Percentiles rank a stretch among this genome's conserved stretches.
phyloP scores from a whole-genome alignment of 2,888 invertebrate species.

The Podotricha telesiphe region DNA sequence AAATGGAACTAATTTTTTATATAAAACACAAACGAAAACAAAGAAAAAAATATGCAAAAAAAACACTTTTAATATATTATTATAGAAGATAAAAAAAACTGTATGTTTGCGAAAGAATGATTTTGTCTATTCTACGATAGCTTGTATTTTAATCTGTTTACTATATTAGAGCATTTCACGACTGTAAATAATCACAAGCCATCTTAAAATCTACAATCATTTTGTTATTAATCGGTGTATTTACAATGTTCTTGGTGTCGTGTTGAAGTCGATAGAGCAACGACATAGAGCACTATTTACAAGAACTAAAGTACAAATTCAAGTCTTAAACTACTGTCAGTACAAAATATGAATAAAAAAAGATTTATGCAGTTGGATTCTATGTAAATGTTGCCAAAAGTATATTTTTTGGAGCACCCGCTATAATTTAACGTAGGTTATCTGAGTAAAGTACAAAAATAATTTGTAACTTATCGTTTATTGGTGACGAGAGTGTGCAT shows the following conservation, averaged over 20 bases:
- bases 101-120: slow-evolving; percentile 11
- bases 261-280: slow-evolving; percentile 60
- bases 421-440: slow-evolving; percentile 73
- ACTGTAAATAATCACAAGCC: slow-evolving; percentile 62
- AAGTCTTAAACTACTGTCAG: slow-evolving; percentile 81
- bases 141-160: slow-evolving; percentile 12
- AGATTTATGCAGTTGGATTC: slow-evolving; percentile 63
- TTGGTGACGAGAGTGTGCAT: slow-evolving; percentile 5
- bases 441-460: slow-evolving; percentile 71
- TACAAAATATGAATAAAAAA: slow-evolving; percentile 78
- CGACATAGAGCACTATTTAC: slow-evolving; percentile 65
- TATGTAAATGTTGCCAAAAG: slow-evolving; percentile 80
- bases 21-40: not conserved
- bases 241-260: slow-evolving; percentile 73
- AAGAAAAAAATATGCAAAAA: not conserved
- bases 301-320: slow-evolving; percentile 82
- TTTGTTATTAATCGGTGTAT: slow-evolving; percentile 73
- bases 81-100: not conserved
- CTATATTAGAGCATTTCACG: slow-evolving; percentile 51
- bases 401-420: slow-evolving; percentile 75
- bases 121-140: slow-evolving; percentile 15
- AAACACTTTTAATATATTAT: slow-evolving; percentile 1
- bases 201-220: slow-evolving; percentile 52
- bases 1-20: slow-evolving; percentile 1
- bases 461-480: slow-evolving; percentile 45